Evolutionary conservation across 2,888 invertebrate species (phyloP).

Genomic region (Podotricha telesiphe): DNA sequence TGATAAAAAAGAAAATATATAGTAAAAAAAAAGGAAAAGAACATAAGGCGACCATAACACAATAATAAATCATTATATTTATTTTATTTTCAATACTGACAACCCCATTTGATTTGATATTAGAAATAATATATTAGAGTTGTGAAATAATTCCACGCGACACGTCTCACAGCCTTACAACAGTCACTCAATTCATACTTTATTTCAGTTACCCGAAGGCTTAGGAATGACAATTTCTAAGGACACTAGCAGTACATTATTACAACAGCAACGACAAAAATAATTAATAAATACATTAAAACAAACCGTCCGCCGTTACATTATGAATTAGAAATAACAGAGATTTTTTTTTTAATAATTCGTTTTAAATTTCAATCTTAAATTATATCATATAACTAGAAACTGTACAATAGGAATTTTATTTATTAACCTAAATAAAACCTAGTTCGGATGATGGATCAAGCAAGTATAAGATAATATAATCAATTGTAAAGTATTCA

Average conservation of each 20-base stretch:
- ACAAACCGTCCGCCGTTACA: constrained; percentile 18
- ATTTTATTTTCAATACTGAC: neutral
- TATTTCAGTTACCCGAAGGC: constrained; percentile 60
- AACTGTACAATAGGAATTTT: constrained; percentile 41
- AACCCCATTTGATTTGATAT: neutral
- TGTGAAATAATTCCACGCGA: constrained; percentile 65
- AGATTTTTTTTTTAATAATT: constrained; percentile 40
- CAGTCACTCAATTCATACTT: constrained; percentile 77
- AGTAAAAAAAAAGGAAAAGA: neutral
- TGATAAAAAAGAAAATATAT: neutral
- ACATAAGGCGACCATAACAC: neutral
- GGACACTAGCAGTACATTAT: constrained; percentile 27
- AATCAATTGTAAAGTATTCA: constrained; percentile 31
- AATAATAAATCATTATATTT: neutral
- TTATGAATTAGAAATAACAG: constrained; percentile 23
- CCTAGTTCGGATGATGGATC: constrained; percentile 25
- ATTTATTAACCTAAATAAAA: constrained; percentile 31
- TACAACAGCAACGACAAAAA: constrained; percentile 13
- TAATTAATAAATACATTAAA: constrained; percentile 12
- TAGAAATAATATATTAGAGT: neutral
- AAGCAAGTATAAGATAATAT: constrained; percentile 20
- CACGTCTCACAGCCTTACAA: constrained; percentile 81
- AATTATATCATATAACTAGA: constrained; percentile 38
- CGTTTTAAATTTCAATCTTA: constrained; percentile 38
- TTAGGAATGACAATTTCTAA: constrained; percentile 71